Evolutionary conservation across 1,140 invertebrate species (phyloP).

Genomic region (Lordiphosa mommai): DNA sequence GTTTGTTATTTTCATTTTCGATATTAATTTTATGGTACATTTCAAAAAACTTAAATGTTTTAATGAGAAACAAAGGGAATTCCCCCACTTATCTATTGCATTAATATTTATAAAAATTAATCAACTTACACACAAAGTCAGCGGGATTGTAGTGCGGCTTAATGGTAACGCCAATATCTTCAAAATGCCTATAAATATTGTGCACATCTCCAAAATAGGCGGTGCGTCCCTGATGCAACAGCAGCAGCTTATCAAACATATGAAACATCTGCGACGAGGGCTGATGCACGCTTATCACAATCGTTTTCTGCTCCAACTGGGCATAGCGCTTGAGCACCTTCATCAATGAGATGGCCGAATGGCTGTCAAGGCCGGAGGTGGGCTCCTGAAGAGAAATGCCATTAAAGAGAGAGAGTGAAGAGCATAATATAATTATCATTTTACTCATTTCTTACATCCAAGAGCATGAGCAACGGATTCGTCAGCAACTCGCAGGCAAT

Average conservation of each 20-base stretch:
- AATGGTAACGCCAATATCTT: conserved; percentile 86
- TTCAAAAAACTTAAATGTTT: no score
- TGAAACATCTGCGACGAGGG: conserved; percentile 94
- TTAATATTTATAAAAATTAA: no score
- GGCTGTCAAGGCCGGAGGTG: conserved; percentile 91
- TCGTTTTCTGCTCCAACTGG: conserved; percentile 88
- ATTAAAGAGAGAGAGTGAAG: neutral
- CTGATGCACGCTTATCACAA: conserved; percentile 92
- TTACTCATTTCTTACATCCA: conserved; percentile 85
- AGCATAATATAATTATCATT: no score
- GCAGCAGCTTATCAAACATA: conserved; percentile 90
- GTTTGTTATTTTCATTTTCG: no score
- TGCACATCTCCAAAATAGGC: conserved; percentile 90
- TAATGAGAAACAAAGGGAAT: no score
- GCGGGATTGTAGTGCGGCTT: conserved; percentile 92
- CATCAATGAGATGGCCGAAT: conserved; percentile 89
- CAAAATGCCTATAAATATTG: conserved; percentile 89
- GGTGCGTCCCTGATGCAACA: conserved; percentile 88
- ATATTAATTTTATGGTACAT: no score
- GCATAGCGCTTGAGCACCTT: conserved; percentile 88
- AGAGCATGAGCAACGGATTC: conserved; percentile 90
- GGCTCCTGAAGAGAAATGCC: conserved; percentile 84
- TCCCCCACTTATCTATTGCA: no score
- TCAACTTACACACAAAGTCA: conserved; percentile 92
- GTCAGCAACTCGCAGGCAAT: conserved; percentile 93